Evolutionary conservation across 2,797 vertebrate genomes (phyloP).

Genomic region (Galagoides demidoff): DNA sequence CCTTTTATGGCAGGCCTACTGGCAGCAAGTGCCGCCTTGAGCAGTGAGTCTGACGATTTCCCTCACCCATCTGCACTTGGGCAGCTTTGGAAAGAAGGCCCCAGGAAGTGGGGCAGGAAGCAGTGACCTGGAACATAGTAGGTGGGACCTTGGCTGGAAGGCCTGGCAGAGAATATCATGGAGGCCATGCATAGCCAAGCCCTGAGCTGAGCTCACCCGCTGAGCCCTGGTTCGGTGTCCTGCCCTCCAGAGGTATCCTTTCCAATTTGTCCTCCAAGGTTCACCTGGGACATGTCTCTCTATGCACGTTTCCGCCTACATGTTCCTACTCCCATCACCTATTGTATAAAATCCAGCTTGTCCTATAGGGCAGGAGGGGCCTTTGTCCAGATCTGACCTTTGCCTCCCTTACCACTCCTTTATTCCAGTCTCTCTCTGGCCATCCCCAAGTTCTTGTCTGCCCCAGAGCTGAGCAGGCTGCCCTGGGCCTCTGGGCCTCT

Average conservation of each 20-base stretch:
- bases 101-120: not conserved
- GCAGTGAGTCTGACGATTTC: not conserved
- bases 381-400: not conserved
- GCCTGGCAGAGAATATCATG: not conserved
- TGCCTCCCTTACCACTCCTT: not conserved
- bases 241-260: not conserved
- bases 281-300: not conserved
- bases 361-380: not conserved
- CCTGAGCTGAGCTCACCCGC: not conserved
- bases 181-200: not conserved
- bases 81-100: not conserved
- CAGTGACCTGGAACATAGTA: not conserved
- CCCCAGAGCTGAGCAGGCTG: not conserved
- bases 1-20: slow-evolving; percentile 83
- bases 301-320: not conserved
- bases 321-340: not conserved
- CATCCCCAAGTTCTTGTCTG: not conserved
- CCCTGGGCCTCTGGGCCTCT: not conserved
- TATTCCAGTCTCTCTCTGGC: too few relatives aligned
- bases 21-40: not conserved
- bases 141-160: not conserved
- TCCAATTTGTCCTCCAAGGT: not conserved
- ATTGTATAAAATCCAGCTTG: not conserved
- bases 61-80: not conserved
- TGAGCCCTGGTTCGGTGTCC: fast-evolving